phyloP scores from a whole-genome alignment of 2,113 vertebrate species.

The Bothrops jararaca region DNA sequence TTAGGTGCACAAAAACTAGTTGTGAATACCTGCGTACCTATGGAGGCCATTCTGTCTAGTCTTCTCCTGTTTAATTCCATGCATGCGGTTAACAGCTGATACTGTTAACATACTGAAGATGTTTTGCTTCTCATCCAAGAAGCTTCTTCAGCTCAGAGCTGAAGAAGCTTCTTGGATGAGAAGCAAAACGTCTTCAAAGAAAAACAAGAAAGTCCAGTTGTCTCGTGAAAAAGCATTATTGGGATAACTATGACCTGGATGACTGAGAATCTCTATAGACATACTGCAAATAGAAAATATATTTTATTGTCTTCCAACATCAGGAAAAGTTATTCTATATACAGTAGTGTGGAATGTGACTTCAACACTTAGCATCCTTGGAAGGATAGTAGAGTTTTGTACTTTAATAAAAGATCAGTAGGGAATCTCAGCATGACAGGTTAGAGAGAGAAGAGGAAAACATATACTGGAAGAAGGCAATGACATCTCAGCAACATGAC shows the following conservation, averaged over 20 bases:
- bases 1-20: not conserved
- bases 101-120: too few relatives aligned
- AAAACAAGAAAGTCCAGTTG: too few relatives aligned
- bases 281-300: not conserved
- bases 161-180: too few relatives aligned
- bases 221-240: too few relatives aligned
- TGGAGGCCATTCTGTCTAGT: not conserved
- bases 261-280: too few relatives aligned
- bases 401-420: not conserved
- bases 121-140: too few relatives aligned
- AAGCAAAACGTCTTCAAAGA: too few relatives aligned
- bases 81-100: constrained; percentile 27
- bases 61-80: constrained; percentile 11
- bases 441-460: not conserved
- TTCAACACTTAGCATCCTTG: not conserved
- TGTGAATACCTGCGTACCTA: not conserved
- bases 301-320: not conserved
- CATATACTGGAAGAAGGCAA: not conserved
- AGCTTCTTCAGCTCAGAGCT: too few relatives aligned
- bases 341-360: not conserved
- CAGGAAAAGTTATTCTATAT: not conserved
- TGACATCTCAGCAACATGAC: not conserved
- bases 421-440: not conserved
- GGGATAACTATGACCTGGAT: too few relatives aligned
- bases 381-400: not conserved